Evolutionary conservation across 2,797 vertebrate species (phyloP).

Genomic region (Sebastes taczanowskii): DNA sequence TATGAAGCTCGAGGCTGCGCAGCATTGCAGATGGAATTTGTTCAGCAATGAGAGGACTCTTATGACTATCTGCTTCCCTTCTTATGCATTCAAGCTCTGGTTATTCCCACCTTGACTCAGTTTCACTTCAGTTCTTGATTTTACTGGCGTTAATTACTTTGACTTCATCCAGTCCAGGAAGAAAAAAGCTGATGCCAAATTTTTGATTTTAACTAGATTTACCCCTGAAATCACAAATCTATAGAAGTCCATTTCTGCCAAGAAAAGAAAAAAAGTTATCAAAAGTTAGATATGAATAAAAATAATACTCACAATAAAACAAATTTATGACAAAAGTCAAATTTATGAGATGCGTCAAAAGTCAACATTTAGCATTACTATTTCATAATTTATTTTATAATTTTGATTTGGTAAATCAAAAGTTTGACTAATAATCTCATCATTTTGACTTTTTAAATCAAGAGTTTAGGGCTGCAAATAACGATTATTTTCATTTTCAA

Average conservation of each 20-base stretch:
- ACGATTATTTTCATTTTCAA: too few species aligned
- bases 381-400: neutral
- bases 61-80: conserved; percentile 9
- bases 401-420: neutral
- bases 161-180: neutral
- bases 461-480: neutral
- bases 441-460: neutral
- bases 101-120: conserved; percentile 10
- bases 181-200: conserved; percentile 1
- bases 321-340: neutral
- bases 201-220: neutral
- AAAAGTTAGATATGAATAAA: neutral
- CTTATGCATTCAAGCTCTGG: conserved; percentile 5
- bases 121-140: conserved; percentile 23
- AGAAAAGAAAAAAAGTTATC: neutral
- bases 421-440: neutral
- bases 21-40: conserved; percentile 53
- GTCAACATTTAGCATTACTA: neutral
- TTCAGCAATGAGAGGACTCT: conserved; percentile 29
- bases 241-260: neutral
- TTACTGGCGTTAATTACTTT: neutral
- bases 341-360: neutral
- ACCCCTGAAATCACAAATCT: neutral
- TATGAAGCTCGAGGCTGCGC: conserved; percentile 59
- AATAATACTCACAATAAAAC: neutral